Evolutionary conservation across 2,113 vertebrate species (phyloP).

Genomic region (Delphinapterus leucas): DNA sequence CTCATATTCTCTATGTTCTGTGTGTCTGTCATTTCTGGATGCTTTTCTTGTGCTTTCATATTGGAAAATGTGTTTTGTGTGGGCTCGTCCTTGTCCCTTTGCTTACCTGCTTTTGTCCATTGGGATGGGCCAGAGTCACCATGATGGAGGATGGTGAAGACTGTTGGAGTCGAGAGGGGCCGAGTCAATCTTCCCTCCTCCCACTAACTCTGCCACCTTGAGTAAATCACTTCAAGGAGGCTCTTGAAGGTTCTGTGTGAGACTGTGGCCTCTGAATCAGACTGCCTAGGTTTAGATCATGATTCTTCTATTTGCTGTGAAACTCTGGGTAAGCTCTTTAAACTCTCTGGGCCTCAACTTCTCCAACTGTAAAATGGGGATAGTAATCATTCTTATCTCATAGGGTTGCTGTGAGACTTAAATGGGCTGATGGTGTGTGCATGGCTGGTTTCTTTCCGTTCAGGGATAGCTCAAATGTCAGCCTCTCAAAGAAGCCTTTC

Average conservation of each 20-base stretch:
- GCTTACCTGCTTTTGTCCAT: neutral
- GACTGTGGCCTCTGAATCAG: neutral
- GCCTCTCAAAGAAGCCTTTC: neutral
- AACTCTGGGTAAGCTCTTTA: neutral
- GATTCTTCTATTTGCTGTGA: neutral
- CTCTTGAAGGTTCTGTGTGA: neutral
- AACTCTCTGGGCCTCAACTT: neutral
- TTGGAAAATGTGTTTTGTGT: neutral
- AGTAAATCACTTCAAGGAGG: neutral
- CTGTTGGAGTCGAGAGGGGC: neutral
- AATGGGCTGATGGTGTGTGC: too few relatives aligned
- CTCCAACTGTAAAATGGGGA: neutral
- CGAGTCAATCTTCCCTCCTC: neutral
- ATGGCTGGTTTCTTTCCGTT: too few relatives aligned
- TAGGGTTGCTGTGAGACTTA: neutral
- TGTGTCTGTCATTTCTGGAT: neutral
- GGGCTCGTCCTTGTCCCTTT: neutral
- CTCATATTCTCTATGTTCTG: accelerated
- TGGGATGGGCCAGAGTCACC: neutral
- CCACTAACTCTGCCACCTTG: neutral
- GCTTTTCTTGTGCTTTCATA: neutral
- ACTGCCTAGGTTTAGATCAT: neutral
- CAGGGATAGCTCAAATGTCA: neutral
- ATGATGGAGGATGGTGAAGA: neutral
- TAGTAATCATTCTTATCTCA: neutral